Percentiles rank a stretch among this genome's conserved stretches.
phyloP scores from a whole-genome alignment of 2,888 invertebrate species.

The Danaus chrysippus region DNA sequence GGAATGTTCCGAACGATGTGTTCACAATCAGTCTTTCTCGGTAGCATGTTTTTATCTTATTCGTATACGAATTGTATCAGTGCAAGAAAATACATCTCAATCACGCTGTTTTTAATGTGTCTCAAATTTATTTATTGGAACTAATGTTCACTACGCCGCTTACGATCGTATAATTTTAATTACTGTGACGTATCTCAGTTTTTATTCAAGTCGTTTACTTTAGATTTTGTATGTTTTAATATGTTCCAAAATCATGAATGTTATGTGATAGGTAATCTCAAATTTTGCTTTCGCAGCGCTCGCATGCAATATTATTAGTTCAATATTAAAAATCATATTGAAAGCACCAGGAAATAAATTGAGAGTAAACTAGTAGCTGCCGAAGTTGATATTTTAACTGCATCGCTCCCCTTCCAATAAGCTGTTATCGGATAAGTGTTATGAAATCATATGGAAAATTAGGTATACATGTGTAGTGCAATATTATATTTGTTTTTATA shows the following conservation, averaged over 20 bases:
- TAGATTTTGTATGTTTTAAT: neutral
- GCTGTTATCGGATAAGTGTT: neutral
- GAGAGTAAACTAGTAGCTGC: neutral
- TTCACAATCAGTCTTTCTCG: constrained; percentile 5
- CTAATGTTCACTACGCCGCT: too few relatives aligned
- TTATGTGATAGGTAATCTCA: too few relatives aligned
- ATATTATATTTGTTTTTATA: too few relatives aligned
- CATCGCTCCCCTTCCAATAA: neutral
- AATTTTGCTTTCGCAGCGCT: too few relatives aligned
- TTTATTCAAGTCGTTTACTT: neutral
- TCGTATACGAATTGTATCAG: constrained; percentile 23
- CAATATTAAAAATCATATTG: neutral
- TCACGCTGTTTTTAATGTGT: constrained; percentile 16
- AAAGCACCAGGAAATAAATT: neutral
- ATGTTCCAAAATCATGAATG: too few relatives aligned
- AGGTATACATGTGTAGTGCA: neutral
- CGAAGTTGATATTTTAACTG: neutral
- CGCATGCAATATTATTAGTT: neutral
- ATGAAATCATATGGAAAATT: constrained; percentile 4
- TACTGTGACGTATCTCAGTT: neutral
- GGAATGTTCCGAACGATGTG: constrained; percentile 5
- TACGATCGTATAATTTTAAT: too few relatives aligned
- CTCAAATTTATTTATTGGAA: constrained; percentile 4
- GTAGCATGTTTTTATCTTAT: neutral
- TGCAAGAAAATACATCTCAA: constrained; percentile 26